A percentile compares a stretch with the other conserved stretches of the same genome.
phyloP scores from a whole-genome alignment of 1,140 invertebrate genomes.

The Drosophila lacteicornis region DNA sequence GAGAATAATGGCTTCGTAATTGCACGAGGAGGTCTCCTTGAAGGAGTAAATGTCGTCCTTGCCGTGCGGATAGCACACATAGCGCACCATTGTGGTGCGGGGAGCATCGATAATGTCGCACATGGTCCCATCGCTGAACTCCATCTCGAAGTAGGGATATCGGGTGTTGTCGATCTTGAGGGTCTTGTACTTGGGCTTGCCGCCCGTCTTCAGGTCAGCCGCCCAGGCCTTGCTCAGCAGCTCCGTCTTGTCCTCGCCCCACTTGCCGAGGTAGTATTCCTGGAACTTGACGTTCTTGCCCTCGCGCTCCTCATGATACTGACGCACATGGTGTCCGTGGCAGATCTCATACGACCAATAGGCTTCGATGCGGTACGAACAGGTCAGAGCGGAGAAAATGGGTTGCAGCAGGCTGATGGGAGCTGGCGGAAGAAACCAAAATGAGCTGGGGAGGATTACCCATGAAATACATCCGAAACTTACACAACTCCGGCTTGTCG shows the following conservation, averaged over 20 bases:
- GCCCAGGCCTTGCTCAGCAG: constrained; percentile 85
- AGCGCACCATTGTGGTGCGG: constrained; percentile 91
- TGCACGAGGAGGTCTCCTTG: constrained; percentile 96
- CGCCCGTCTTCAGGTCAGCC: constrained; percentile 84
- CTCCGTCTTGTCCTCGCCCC: constrained; percentile 88
- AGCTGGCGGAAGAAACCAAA: constrained; percentile 74
- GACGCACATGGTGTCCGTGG: constrained; percentile 94
- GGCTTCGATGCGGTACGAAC: constrained; percentile 95
- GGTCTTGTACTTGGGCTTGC: constrained; percentile 85
- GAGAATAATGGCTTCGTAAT: constrained; percentile 96
- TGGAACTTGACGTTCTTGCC: constrained; percentile 92
- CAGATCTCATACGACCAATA: constrained; percentile 99
- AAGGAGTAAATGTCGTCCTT: constrained; percentile 96
- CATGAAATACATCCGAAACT: not conserved
- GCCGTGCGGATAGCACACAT: constrained; percentile 93
- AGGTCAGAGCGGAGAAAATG: constrained; percentile 90
- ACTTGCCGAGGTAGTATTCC: constrained; percentile 93
- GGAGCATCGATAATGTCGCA: constrained; percentile 96
- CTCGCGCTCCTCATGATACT: constrained; percentile 98
- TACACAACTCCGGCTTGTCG: constrained; percentile 88
- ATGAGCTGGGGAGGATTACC: not conserved
- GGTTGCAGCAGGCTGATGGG: constrained; percentile 91
- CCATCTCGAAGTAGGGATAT: constrained; percentile 93
- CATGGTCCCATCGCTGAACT: constrained; percentile 92
- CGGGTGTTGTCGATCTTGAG: constrained; percentile 94